Evolutionary conservation across 2,888 invertebrate species (phyloP), one percentile per base, ranked within the genome.

Genomic region (Dolomedes plantarius): DNA sequence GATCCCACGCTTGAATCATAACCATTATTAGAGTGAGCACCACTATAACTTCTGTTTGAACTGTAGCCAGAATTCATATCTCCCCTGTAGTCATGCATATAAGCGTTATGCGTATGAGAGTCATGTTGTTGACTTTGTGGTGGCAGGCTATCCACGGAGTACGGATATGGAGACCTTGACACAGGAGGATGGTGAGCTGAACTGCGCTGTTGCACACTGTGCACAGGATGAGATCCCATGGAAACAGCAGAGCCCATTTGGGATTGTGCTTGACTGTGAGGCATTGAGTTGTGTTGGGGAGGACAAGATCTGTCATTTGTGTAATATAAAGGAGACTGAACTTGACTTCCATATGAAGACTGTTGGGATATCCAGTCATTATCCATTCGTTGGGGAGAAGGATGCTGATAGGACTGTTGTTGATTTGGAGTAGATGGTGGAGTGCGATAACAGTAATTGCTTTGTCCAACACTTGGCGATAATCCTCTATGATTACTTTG

Each of bases 81-180:
- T 13, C 83, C 80, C 56, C 88, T 68, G 50, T 87, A 88, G 19
- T 88, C 87, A n/a, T 79, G 81, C 83, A 87, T 79, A 62, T 88
- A 88, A 7, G 82, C 69, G 23, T 56, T 75, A 46, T 82, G 82
- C 3, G 72, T 28, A n/a, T 86, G 87, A 31, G 83, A 39, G 6
- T 76, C 73, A 27, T 81, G 78, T 32, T 71, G 31, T 16, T 64
- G 67, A 31, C 36, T 67, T 62, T 87, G 87, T 11, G 78, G 28
- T 28, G 87, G 82, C 7, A 82, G 36, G 13, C 50, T 31, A 64
- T 83, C 83, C 2, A 75, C 76, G 56, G 87, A 71, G 29, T 86
- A 86, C 13, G 78, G 86, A 65, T 79, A 77, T 39, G 86, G 83
- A 19, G 88, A 88, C 39, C 72, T 75, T 39, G 81, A 77, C n/a